Percentiles rank a stretch among this genome's conserved stretches.
These are phyloP conservation scores for Hypomecis punctinalis DNA, from an alignment of 2,888 invertebrate species.

Conservation along the genomic window DNA sequence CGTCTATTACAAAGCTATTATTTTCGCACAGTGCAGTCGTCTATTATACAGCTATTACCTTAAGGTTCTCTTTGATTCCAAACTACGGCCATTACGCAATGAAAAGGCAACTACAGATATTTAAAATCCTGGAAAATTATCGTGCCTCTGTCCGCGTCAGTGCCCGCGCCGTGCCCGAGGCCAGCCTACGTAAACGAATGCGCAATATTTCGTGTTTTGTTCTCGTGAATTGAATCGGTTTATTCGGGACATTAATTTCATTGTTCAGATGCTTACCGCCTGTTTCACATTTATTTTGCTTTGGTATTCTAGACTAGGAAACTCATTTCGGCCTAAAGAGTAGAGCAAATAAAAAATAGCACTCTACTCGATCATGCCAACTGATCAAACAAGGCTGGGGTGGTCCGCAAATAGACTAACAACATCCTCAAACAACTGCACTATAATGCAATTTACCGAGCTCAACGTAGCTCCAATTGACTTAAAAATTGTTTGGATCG, in stretches of 20 bases:
- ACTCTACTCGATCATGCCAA: neutral
- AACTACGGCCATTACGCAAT: neutral
- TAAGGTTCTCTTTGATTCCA: too few species aligned
- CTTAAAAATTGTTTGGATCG: too few species aligned
- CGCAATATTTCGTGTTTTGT: slow-evolving; percentile 5
- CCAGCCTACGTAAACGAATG: slow-evolving; percentile 1
- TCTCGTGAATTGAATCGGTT: slow-evolving; percentile 11
- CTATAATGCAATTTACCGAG: neutral
- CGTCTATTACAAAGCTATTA: too few species aligned
- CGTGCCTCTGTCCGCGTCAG: neutral
- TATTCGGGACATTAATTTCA: slow-evolving; percentile 11
- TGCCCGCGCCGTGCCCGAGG: neutral
- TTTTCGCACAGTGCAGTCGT: too few species aligned
- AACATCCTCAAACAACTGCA: neutral
- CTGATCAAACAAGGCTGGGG: neutral
- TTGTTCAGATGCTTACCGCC: slow-evolving; percentile 5
- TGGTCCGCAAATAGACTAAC: neutral
- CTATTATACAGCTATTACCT: too few species aligned
- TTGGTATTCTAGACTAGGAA: neutral
- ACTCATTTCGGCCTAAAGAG: neutral
- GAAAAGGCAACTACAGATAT: neutral
- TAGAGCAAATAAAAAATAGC: neutral
- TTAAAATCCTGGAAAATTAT: slow-evolving; percentile 7
- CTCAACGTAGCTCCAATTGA: neutral
- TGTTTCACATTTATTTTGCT: neutral